These are phyloP conservation scores for Girardinus metallicus DNA, from an alignment of 2,797 vertebrate species.

Conservation along the genomic window DNA sequence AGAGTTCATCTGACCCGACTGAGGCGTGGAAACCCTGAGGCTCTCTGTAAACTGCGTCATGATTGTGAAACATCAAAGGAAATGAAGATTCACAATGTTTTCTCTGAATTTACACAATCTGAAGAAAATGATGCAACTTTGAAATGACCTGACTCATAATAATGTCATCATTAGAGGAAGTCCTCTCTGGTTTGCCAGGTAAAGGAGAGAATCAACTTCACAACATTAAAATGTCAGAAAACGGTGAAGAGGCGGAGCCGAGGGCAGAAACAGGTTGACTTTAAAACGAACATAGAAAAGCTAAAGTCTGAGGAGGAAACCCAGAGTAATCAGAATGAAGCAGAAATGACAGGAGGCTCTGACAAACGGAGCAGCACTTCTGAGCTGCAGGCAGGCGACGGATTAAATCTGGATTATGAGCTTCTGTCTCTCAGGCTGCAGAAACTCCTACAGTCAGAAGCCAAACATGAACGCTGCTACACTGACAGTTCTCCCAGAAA, in stretches of 20 bases:
- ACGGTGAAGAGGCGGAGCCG: neutral
- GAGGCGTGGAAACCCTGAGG: neutral
- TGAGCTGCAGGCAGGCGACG: too few species aligned
- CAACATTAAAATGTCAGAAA: neutral
- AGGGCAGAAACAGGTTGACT: neutral
- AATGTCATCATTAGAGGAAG: neutral
- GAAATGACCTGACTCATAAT: neutral
- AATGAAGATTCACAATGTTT: conserved; percentile 1
- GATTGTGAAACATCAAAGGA: neutral
- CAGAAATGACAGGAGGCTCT: too few species aligned
- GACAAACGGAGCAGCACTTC: too few species aligned
- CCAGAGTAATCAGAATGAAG: too few species aligned
- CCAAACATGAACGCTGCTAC: neutral
- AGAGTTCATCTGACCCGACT: neutral
- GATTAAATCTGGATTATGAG: neutral
- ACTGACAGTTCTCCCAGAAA: neutral
- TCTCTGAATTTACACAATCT: neutral
- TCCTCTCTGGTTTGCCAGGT: neutral
- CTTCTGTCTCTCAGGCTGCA: neutral
- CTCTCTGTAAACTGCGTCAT: neutral
- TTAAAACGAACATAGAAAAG: neutral
- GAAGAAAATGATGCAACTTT: conserved; percentile 24
- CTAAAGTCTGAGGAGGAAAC: too few species aligned
- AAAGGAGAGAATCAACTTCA: neutral
- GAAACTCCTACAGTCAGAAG: neutral